Percentiles rank a stretch among this genome's conserved stretches.
Conservation (phyloP, 1,140 invertebrate species). For the Formica selysi region DNA sequence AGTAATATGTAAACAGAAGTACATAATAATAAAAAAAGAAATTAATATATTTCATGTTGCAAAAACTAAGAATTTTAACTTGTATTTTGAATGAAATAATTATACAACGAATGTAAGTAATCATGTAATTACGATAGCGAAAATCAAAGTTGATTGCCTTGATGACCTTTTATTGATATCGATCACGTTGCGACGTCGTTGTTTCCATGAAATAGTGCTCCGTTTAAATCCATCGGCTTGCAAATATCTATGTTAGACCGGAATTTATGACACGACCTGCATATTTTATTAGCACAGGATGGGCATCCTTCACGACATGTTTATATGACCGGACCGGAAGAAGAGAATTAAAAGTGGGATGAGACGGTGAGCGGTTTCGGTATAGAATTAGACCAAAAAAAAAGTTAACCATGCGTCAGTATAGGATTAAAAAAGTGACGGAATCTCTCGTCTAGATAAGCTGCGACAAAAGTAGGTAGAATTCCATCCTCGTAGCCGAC, state of each 20-base stretch:
- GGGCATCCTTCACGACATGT: constrained; percentile 81
- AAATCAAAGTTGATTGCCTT: background rate
- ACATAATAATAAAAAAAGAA: background rate
- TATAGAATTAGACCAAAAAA: constrained; percentile 46
- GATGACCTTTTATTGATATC: constrained; percentile 22
- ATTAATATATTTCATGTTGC: background rate
- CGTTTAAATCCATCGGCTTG: constrained; percentile 40
- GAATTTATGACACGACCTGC: constrained; percentile 83
- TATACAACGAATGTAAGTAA: background rate
- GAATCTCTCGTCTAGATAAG: constrained; percentile 23
- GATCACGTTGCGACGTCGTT: constrained; percentile 23
- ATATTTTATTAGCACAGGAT: constrained; percentile 84
- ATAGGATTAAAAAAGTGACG: constrained; percentile 47
- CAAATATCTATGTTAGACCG: constrained; percentile 78
- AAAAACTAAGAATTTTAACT: background rate
- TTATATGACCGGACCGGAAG: constrained; percentile 79
- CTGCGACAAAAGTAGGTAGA: constrained; percentile 28
- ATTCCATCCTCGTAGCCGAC: constrained; percentile 13
- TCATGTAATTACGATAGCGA: background rate
- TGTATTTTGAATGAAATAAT: background rate
- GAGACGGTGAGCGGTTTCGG: background rate
- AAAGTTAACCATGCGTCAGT: constrained; percentile 1
- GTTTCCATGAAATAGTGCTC: constrained; percentile 57
- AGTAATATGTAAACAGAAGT: background rate
- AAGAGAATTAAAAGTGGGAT: constrained; percentile 38